Conservation (phyloP, 2,797 vertebrate genomes). For the Hydrolagus colliei region DNA sequence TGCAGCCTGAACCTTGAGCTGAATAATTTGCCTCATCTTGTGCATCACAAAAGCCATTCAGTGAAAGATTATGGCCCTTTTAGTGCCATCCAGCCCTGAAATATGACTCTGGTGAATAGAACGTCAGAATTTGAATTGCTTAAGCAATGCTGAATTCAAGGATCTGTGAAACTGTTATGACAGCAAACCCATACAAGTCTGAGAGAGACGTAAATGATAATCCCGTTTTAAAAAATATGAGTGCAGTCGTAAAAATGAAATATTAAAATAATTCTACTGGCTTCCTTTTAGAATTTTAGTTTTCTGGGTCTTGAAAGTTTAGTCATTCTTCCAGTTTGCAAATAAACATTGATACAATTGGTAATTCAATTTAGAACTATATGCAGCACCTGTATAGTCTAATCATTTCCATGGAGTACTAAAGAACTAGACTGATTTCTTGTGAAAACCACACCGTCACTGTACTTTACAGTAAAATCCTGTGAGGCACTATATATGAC, state of each 20-base stretch:
- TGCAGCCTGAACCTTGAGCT: constrained; percentile 76
- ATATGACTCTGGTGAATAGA: constrained; percentile 65
- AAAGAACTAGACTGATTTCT: neutral
- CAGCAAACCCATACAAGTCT: constrained; percentile 37
- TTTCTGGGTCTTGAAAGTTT: constrained; percentile 9
- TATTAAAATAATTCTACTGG: neutral
- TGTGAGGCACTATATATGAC: too few species aligned
- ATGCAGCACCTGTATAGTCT: too few species aligned
- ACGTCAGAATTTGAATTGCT: constrained; percentile 52
- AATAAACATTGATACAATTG: neutral
- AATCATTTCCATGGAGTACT: neutral
- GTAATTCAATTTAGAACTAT: neutral
- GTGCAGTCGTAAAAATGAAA: neutral
- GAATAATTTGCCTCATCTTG: constrained; percentile 72
- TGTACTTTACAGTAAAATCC: too few species aligned
- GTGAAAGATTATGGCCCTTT: constrained; percentile 76
- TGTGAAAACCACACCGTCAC: neutral
- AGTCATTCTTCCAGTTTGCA: neutral
- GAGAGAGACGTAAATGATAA: constrained; percentile 32
- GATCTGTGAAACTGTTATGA: constrained; percentile 39
- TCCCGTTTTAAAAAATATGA: constrained; percentile 7
- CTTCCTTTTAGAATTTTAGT: neutral
- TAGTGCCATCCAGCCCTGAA: constrained; percentile 75
- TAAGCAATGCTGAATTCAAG: constrained; percentile 47
- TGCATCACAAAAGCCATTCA: constrained; percentile 64